phyloP scores from a whole-genome alignment of 2,113 vertebrate species.

The Embiotoca jacksoni region DNA sequence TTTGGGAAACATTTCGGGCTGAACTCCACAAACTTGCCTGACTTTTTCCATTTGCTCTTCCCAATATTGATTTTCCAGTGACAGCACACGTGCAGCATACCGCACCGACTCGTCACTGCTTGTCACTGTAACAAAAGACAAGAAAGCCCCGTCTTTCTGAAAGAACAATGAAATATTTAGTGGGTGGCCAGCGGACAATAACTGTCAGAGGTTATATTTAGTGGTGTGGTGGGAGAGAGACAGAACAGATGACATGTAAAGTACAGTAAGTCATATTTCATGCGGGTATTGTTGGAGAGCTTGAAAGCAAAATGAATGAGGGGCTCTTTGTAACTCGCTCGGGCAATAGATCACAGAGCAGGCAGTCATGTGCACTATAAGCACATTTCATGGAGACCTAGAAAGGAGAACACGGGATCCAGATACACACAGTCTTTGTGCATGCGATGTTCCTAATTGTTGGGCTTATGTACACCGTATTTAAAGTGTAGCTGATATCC shows the following conservation, averaged over 20 bases:
- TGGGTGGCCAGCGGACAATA: slow-evolving; percentile 47
- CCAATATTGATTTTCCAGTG: slow-evolving; percentile 53
- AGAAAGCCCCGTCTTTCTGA: slow-evolving; percentile 47
- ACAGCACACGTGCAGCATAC: slow-evolving; percentile 30
- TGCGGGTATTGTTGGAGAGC: slow-evolving; percentile 62
- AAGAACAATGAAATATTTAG: slow-evolving; percentile 71
- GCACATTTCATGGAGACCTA: slow-evolving; percentile 71
- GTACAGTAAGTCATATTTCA: slow-evolving; percentile 77
- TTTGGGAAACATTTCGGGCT: slow-evolving; percentile 34
- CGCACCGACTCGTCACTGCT: slow-evolving; percentile 42
- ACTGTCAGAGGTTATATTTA: slow-evolving; percentile 77
- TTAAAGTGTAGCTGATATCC: neutral
- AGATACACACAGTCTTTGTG: neutral
- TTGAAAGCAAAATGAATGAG: slow-evolving; percentile 81
- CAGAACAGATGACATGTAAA: slow-evolving; percentile 56
- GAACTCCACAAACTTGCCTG: slow-evolving; percentile 45
- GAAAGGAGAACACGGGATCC: slow-evolving; percentile 52
- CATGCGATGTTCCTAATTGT: too few relatives aligned
- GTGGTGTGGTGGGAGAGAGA: slow-evolving; percentile 61
- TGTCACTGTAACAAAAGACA: slow-evolving; percentile 55
- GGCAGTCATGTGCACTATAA: slow-evolving; percentile 69
- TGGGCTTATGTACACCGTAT: too few relatives aligned
- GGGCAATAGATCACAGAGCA: slow-evolving; percentile 77
- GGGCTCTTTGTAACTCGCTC: slow-evolving; percentile 58
- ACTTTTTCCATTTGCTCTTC: slow-evolving; percentile 55